Conservation (phyloP, 2,888 invertebrate species). For the Incurvaria masculella region DNA sequence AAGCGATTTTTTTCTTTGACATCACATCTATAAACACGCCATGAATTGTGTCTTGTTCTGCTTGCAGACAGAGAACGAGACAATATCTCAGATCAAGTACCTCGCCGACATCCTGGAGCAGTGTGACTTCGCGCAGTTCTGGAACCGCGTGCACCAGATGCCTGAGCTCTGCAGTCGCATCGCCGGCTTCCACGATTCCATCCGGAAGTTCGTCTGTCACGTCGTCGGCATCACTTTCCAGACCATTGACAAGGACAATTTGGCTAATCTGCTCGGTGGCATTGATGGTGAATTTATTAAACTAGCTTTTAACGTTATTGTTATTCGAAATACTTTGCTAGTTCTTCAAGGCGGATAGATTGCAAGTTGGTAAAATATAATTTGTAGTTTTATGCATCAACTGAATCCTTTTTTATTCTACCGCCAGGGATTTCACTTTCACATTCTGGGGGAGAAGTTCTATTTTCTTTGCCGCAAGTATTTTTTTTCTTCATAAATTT, state of each 20-base stretch:
- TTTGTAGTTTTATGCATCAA: no score
- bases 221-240: constrained; percentile 97
- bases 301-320: background rate
- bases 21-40: no score
- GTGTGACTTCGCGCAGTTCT: constrained; percentile 89
- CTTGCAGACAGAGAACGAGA: constrained; percentile 74
- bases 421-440: no score
- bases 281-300: constrained; percentile 69
- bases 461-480: background rate
- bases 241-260: constrained; percentile 77
- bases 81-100: constrained; percentile 84
- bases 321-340: no score
- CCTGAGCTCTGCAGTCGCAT: constrained; percentile 76
- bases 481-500: constrained; percentile 1
- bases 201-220: constrained; percentile 95
- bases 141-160: constrained; percentile 75
- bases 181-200: constrained; percentile 90
- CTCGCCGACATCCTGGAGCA: constrained; percentile 90
- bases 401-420: no score
- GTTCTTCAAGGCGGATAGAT: background rate
- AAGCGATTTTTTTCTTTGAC: no score
- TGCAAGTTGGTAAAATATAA: no score
- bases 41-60: no score
- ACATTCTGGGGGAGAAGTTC: no score
- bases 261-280: constrained; percentile 84